Evolutionary conservation across 2,113 vertebrate species (phyloP).

Genomic region (Phoxinus phoxinus): DNA sequence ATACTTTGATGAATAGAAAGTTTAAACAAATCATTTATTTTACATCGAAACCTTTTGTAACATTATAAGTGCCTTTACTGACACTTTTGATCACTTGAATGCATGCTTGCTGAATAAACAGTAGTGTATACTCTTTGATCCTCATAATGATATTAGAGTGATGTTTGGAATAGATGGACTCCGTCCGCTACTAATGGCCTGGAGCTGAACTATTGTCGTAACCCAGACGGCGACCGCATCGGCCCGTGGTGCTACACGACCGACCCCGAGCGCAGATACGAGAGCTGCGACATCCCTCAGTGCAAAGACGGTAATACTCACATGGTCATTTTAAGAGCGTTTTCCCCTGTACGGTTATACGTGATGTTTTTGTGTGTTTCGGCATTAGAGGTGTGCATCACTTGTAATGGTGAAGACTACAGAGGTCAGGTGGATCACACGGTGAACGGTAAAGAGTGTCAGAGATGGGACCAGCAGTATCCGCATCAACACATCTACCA

Average conservation of each 20-base stretch:
- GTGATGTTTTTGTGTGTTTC: conserved; percentile 4
- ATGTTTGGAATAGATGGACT: conserved; percentile 79
- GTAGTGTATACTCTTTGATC: neutral
- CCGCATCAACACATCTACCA: conserved; percentile 92
- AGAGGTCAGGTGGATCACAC: conserved; percentile 88
- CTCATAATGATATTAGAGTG: neutral
- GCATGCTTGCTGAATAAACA: neutral
- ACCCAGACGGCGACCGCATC: conserved; percentile 85
- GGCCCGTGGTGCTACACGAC: conserved; percentile 96
- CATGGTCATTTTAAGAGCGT: neutral
- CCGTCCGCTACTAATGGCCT: conserved; percentile 83
- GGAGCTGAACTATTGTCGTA: conserved; percentile 94
- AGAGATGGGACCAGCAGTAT: conserved; percentile 94
- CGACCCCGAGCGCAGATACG: conserved; percentile 81
- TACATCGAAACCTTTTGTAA: too few species aligned
- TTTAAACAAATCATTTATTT: neutral
- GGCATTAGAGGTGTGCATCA: conserved; percentile 84
- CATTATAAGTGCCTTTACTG: neutral
- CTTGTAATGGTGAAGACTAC: conserved; percentile 95
- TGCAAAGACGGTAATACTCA: conserved; percentile 81
- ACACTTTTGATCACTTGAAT: neutral
- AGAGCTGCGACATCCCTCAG: conserved; percentile 88
- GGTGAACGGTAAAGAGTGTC: conserved; percentile 85
- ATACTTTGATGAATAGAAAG: neutral
- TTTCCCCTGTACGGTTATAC: neutral